Base-by-base conservation (phyloP, 2,888 invertebrate genomes). In the Microctonus brassicae region DNA sequence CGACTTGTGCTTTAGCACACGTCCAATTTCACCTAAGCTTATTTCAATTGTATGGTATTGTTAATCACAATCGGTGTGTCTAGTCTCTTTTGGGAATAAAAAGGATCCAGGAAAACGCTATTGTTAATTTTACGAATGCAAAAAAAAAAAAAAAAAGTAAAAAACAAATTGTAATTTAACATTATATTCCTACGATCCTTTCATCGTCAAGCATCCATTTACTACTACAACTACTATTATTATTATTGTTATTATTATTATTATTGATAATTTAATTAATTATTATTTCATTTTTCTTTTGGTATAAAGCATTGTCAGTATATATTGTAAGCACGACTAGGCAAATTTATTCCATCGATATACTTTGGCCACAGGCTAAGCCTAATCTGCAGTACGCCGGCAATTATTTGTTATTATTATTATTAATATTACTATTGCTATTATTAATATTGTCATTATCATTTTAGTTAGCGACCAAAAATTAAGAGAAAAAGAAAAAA, bases 51-150 rank as follows among this genome's bases (percentile, higher is more conserved):
- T 69, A 73, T 69, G 17, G 47, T 57, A 70, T 65, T 66, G 65
- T 70, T 75, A 73, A 74, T 70, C 70, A 73, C 70, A 79, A 84
- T 84, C 82, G 81, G 79, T 83, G 81, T 84, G 81, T 84, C 84
- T 84, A 84, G 84, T 84, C 84, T 78, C 76, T 79, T 80, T 77
- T 75, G 81, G 76, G 73, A 76, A 58, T 58, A 33, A 58, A 72
- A 72, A 73, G 71, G 78, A 75, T 75, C 73, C 2, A n/a, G 39
- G 13, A 55, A 55, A 61, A 20, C 65, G 64, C 73, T 67, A 47
- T 47, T 26, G 47, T 63, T 9, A 24, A 17, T 63, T 33, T 34
- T 29, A 33, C 26, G 9, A 63, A 47, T 39, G 5, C 33, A n/a
- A 22, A 53, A 33, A 36, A 20, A 52, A 53, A 62, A 66, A 39